Evolutionary conservation across 2,797 vertebrate species (phyloP).

Genomic region (Urophycis tenuis): DNA sequence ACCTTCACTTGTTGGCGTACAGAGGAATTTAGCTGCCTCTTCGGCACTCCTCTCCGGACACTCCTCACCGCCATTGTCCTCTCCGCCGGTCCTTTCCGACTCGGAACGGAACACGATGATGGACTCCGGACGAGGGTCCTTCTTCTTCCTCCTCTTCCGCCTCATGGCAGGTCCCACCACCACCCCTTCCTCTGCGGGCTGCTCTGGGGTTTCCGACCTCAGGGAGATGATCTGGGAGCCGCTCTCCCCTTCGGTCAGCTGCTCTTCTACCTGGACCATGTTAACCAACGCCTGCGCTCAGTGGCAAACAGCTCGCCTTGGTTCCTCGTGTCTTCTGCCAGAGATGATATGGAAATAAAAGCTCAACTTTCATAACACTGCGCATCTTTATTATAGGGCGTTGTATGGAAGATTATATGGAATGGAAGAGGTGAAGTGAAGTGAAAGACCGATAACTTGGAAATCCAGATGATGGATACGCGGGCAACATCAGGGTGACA

Average conservation of each 20-base stretch:
- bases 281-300: conserved; percentile 13
- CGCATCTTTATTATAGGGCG: no score
- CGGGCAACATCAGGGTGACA: neutral
- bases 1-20: conserved; percentile 81
- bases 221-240: conserved; percentile 74
- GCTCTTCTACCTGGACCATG: conserved; percentile 68
- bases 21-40: conserved; percentile 88
- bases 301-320: neutral
- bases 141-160: conserved; percentile 88
- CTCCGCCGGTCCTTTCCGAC: conserved; percentile 76
- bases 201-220: conserved; percentile 69
- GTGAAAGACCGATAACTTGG: neutral
- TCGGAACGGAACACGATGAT: conserved; percentile 93
- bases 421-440: no score
- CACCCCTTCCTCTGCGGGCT: conserved; percentile 63
- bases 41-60: conserved; percentile 74
- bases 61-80: conserved; percentile 76
- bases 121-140: conserved; percentile 87
- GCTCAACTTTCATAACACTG: neutral
- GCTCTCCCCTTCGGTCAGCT: conserved; percentile 70
- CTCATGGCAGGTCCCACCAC: conserved; percentile 76
- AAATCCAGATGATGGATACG: neutral
- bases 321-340: neutral
- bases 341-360: neutral
- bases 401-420: no score